Evolutionary conservation across 2,888 invertebrate species (phyloP).

Genomic region (Nymphalis c-album): DNA sequence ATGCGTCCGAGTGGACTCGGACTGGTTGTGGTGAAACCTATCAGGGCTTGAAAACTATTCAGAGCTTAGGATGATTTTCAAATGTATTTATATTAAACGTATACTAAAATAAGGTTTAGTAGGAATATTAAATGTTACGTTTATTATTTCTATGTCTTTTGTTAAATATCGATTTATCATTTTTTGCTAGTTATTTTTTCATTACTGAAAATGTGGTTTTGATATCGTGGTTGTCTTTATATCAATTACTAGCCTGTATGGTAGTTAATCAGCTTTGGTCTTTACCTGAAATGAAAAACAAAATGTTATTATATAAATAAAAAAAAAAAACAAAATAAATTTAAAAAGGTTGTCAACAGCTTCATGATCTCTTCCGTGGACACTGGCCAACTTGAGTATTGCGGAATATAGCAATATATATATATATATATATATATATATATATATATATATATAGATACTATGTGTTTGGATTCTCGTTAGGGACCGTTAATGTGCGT

Average conservation of each 20-base stretch:
- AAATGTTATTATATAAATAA: constrained; percentile 8
- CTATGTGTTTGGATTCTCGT: constrained; percentile 22
- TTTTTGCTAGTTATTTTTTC: not conserved
- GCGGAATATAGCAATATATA: constrained; percentile 14
- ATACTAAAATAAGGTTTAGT: too few species aligned
- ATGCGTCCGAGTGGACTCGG: constrained; percentile 56
- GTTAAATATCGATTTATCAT: too few species aligned
- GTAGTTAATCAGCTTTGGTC: not conserved
- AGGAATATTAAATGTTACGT: too few species aligned
- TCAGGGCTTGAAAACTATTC: constrained; percentile 67
- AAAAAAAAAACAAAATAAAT: not conserved
- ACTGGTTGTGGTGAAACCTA: constrained; percentile 75
- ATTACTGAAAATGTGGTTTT: not conserved
- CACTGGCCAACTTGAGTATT: constrained; percentile 17
- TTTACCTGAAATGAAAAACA: constrained; percentile 37
- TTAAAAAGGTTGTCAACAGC: constrained; percentile 31
- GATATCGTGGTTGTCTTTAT: not conserved
- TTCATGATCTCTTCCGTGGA: constrained; percentile 38
- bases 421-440: not conserved
- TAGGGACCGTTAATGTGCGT: constrained; percentile 9
- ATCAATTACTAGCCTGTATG: not conserved
- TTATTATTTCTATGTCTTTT: too few species aligned
- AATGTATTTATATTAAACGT: too few species aligned
- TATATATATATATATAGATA: not conserved
- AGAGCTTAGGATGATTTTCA: constrained; percentile 44